Conservation (phyloP, 2,797 vertebrate genomes). For the Helostoma temminkii region DNA sequence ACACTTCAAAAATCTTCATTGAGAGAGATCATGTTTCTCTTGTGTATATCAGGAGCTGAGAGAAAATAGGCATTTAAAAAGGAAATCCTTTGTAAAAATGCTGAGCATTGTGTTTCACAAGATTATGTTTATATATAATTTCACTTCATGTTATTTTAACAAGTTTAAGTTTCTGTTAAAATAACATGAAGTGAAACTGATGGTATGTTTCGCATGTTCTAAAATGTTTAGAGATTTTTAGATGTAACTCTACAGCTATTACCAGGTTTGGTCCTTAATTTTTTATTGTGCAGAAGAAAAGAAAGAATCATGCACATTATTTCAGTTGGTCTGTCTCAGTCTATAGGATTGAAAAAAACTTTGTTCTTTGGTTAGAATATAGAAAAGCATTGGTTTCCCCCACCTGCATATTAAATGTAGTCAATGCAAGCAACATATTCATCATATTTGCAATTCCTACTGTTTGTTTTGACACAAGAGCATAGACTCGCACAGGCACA, state of each 20-base stretch:
- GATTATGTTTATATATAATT: slow-evolving; percentile 42
- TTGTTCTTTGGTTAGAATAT: too few species aligned
- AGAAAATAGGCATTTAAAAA: slow-evolving; percentile 26
- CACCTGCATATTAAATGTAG: background rate
- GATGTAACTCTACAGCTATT: too few species aligned
- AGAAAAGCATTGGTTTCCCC: background rate
- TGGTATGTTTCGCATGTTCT: slow-evolving; percentile 2
- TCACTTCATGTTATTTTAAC: too few species aligned
- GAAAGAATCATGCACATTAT: slow-evolving; percentile 4
- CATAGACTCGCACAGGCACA: background rate
- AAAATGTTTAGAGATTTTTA: slow-evolving; percentile 7
- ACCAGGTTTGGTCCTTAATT: background rate
- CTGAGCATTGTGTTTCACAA: slow-evolving; percentile 27
- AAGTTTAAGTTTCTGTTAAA: too few species aligned
- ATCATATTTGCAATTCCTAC: background rate
- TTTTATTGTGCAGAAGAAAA: background rate
- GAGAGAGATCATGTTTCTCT: slow-evolving; percentile 47
- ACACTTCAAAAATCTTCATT: slow-evolving; percentile 30
- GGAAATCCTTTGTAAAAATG: slow-evolving; percentile 27
- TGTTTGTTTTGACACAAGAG: slow-evolving; percentile 1
- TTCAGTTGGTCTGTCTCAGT: too few species aligned
- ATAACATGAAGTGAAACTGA: slow-evolving; percentile 24
- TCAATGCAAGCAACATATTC: slow-evolving; percentile 2
- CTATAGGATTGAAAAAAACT: too few species aligned
- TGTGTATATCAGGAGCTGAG: slow-evolving; percentile 20